Conservation (phyloP, 1,140 invertebrate genomes). For the Colletes latitarsis region DNA sequence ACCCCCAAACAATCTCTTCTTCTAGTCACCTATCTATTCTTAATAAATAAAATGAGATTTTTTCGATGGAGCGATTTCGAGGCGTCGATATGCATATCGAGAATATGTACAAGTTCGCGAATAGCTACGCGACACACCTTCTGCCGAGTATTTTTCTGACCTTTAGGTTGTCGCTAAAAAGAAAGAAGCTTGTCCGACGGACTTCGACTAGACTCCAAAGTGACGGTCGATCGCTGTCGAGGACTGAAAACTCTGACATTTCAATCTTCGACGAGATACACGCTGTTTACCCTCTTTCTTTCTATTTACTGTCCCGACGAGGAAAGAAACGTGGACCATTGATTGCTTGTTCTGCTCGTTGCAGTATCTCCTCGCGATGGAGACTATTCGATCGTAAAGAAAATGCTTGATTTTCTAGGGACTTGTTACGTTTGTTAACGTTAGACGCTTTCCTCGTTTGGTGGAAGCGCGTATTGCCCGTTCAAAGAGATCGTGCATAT, state of each 20-base stretch:
- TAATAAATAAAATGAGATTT: too few species aligned
- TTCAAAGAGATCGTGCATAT: slow-evolving; percentile 33
- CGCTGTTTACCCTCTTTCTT: not conserved
- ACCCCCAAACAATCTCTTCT: too few species aligned
- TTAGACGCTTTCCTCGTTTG: slow-evolving; percentile 10
- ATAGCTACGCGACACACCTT: slow-evolving; percentile 37
- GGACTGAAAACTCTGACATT: slow-evolving; percentile 40
- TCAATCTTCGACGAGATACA: slow-evolving; percentile 20
- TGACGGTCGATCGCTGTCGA: not conserved
- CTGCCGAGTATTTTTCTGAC: slow-evolving; percentile 42
- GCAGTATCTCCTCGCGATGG: not conserved
- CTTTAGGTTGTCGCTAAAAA: slow-evolving; percentile 41
- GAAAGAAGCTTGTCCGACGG: slow-evolving; percentile 8
- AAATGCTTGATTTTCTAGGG: not conserved
- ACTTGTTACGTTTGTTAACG: slow-evolving; percentile 23
- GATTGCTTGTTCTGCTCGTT: too few species aligned
- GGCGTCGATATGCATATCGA: too few species aligned
- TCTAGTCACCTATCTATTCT: too few species aligned
- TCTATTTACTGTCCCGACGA: not conserved
- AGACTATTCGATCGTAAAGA: not conserved
- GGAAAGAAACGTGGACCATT: not conserved
- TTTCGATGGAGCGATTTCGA: too few species aligned
- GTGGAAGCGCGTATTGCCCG: slow-evolving; percentile 17
- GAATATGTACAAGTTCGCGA: too few species aligned
- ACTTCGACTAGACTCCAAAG: slow-evolving; percentile 19